Conservation (phyloP, 2,888 invertebrate species). For the Aphidius colemani region DNA sequence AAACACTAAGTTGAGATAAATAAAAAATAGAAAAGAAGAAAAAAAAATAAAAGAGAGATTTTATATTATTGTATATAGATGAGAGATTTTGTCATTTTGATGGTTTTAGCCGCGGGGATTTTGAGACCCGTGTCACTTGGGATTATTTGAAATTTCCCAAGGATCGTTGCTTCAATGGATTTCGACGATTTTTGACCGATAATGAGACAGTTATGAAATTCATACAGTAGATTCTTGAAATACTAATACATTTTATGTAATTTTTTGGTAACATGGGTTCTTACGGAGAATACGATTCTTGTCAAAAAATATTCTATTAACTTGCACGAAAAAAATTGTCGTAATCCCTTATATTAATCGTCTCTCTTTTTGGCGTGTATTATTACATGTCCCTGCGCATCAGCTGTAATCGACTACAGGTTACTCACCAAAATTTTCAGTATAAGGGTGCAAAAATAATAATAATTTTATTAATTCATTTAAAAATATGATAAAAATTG, state of each 20-base stretch:
- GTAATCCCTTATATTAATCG: too few species aligned
- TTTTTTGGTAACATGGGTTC: too few species aligned
- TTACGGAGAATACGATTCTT: too few species aligned
- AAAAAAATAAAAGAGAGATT: conserved; percentile 31
- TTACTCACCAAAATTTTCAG: conserved; percentile 1
- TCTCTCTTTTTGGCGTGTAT: not conserved
- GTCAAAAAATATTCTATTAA: too few species aligned
- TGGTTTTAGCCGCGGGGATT: conserved; percentile 17
- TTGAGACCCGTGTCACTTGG: conserved; percentile 48
- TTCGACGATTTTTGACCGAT: too few species aligned
- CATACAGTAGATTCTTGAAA: too few species aligned
- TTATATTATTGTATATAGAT: conserved; percentile 33
- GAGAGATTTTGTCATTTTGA: conserved; percentile 11
- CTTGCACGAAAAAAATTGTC: too few species aligned
- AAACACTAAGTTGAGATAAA: conserved; percentile 40
- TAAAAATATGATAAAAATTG: not conserved
- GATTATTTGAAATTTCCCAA: conserved; percentile 47
- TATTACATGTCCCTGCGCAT: not conserved
- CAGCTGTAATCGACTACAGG: conserved; percentile 21
- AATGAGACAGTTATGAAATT: too few species aligned
- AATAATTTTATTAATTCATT: not conserved
- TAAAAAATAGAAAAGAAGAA: conserved; percentile 26
- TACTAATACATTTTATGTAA: too few species aligned
- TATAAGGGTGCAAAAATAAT: not conserved
- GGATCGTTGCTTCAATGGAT: conserved; percentile 42